A percentile compares a stretch with the other conserved stretches of the same genome.
Evolutionary conservation across 2,113 vertebrate species (phyloP).

Genomic region (Phycodurus eques): DNA sequence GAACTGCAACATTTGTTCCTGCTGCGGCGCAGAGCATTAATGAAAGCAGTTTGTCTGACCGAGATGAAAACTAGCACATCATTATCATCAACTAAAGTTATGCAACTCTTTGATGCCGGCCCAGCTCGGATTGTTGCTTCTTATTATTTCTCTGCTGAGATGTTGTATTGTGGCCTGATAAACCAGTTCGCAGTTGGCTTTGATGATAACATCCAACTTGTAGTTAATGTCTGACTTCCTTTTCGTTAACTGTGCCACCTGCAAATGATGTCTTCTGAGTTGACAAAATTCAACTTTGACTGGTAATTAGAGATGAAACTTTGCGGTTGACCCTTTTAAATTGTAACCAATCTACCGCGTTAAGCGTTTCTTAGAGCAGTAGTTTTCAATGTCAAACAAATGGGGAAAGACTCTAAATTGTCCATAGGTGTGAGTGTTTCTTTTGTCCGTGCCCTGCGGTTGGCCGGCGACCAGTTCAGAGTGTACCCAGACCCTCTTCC

Average conservation of each 20-base stretch:
- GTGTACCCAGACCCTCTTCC: background rate
- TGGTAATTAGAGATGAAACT: background rate
- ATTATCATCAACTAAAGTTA: background rate
- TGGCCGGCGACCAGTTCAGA: too few relatives aligned
- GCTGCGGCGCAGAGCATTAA: background rate
- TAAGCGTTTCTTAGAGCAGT: background rate
- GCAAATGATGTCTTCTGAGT: background rate
- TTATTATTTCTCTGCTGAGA: background rate
- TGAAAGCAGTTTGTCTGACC: background rate
- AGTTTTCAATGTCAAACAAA: background rate
- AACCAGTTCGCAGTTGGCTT: background rate
- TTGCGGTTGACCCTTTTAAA: too few relatives aligned
- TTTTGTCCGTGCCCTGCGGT: too few relatives aligned
- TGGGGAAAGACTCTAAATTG: too few relatives aligned
- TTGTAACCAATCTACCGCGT: too few relatives aligned
- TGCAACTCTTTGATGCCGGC: background rate
- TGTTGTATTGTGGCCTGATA: background rate
- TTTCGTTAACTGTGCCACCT: background rate
- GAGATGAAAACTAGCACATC: conserved; percentile 1
- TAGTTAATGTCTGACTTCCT: background rate
- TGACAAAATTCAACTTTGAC: background rate
- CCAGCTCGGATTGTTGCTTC: background rate
- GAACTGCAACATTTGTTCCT: background rate
- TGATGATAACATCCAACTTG: background rate
- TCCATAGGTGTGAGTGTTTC: too few relatives aligned